These are phyloP conservation scores for Drosophila lutescens DNA, from an alignment of 2,888 invertebrate genomes.

Conservation along the genomic window DNA sequence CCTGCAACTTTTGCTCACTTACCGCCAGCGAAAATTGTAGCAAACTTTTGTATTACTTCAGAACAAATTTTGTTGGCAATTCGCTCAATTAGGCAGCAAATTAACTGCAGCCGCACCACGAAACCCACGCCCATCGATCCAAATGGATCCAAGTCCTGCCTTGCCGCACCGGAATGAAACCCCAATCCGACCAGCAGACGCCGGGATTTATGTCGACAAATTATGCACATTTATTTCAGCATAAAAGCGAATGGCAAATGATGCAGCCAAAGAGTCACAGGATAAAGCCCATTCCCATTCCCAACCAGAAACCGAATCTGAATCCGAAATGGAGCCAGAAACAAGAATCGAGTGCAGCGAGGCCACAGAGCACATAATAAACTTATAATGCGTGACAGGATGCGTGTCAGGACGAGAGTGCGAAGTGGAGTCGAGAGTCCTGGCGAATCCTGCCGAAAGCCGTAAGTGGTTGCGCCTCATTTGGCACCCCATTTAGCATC, in stretches of 20 bases:
- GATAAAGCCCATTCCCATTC: background rate
- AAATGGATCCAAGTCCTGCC: conserved; percentile 17
- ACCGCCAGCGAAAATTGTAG: background rate
- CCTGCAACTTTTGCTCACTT: background rate
- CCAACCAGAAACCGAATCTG: background rate
- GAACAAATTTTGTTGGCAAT: conserved; percentile 10
- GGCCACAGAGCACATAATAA: conserved; percentile 62
- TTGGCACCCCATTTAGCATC: conserved; percentile 52
- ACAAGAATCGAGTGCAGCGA: conserved; percentile 38
- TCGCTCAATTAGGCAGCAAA: conserved; percentile 59
- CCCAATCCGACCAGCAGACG: conserved; percentile 23
- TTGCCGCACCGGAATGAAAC: conserved; percentile 13
- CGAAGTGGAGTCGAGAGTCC: conserved; percentile 17
- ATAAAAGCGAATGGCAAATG: conserved; percentile 47
- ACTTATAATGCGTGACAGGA: conserved; percentile 64
- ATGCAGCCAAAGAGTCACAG: conserved; percentile 16
- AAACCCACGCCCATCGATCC: conserved; percentile 11
- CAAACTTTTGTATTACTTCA: background rate
- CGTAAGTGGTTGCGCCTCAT: conserved; percentile 62
- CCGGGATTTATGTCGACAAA: conserved; percentile 65
- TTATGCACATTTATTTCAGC: conserved; percentile 67
- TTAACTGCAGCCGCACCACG: conserved; percentile 47
- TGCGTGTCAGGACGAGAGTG: conserved; percentile 21
- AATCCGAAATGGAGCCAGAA: conserved; percentile 14
- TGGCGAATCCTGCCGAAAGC: conserved; percentile 16